These are phyloP conservation scores for Hypomecis atomaria DNA, from an alignment of 2,888 invertebrate species.

Conservation along the genomic window DNA sequence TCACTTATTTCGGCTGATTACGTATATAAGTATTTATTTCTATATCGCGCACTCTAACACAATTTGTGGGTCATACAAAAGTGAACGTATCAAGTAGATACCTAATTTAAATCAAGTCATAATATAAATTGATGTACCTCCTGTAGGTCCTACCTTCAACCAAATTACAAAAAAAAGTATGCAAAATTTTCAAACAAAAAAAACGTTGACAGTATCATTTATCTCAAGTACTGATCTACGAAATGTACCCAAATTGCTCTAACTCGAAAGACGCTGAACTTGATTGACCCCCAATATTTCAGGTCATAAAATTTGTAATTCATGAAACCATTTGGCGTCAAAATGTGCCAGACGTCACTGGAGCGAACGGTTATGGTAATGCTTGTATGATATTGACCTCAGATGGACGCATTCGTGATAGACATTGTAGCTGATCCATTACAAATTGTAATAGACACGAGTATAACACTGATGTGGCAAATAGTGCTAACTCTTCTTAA, in stretches of 20 bases:
- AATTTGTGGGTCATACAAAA: too few species aligned
- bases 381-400: slow-evolving; percentile 54
- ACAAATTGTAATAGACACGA: not conserved
- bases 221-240: too few species aligned
- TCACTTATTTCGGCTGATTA: too few species aligned
- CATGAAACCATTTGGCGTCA: slow-evolving; percentile 57
- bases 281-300: slow-evolving; percentile 25
- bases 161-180: too few species aligned
- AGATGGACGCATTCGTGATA: slow-evolving; percentile 28
- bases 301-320: slow-evolving; percentile 47
- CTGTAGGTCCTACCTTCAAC: too few species aligned
- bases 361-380: slow-evolving; percentile 61
- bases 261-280: slow-evolving; percentile 1
- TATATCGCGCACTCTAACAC: too few species aligned
- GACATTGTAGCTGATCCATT: slow-evolving; percentile 4
- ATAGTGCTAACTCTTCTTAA: too few species aligned
- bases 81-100: too few species aligned
- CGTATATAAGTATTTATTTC: too few species aligned
- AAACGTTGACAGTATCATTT: not conserved
- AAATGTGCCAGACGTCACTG: slow-evolving; percentile 62
- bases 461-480: not conserved
- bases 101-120: too few species aligned
- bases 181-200: not conserved
- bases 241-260: not conserved
- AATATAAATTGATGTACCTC: too few species aligned